These are phyloP conservation scores for Diadema setosum DNA, from an alignment of 35 echinoderm and acorn worm genomes.

Conservation along the genomic window DNA sequence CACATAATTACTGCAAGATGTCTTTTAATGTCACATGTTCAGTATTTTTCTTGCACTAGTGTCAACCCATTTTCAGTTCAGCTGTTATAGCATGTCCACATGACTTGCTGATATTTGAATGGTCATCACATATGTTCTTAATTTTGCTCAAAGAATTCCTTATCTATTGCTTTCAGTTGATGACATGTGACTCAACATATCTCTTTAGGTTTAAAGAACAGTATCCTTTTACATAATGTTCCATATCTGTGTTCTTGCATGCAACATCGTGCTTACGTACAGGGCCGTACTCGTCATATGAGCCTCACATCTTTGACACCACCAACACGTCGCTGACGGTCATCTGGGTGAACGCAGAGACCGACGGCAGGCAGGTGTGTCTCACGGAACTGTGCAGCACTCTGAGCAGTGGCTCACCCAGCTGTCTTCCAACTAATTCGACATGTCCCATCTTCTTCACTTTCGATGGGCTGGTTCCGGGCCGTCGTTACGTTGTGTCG, in stretches of 20 bases:
- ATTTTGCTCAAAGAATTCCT: too few species aligned
- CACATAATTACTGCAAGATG: too few species aligned
- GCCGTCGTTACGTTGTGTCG: not conserved
- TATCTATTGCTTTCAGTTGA: too few species aligned
- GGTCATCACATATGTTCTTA: too few species aligned
- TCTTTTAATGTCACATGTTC: too few species aligned
- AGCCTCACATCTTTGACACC: not conserved
- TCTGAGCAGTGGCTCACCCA: not conserved
- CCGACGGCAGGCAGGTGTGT: not conserved
- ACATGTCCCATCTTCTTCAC: not conserved
- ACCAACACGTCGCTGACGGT: not conserved
- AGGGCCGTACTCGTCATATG: not conserved
- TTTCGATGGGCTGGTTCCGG: not conserved
- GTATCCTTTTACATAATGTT: too few species aligned
- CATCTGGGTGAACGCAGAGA: not conserved
- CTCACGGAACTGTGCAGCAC: constrained; percentile 5
- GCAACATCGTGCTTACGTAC: not conserved
- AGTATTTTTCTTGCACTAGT: too few species aligned
- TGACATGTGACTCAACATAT: too few species aligned
- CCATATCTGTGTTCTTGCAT: not conserved
- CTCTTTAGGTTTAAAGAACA: too few species aligned
- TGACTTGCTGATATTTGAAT: too few species aligned
- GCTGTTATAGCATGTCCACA: too few species aligned
- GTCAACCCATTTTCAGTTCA: too few species aligned
- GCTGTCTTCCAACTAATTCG: not conserved